Percentiles rank a stretch among this genome's conserved stretches.
Evolutionary conservation across 2,797 vertebrate genomes (phyloP).

Genomic region (Galago senegalensis): DNA sequence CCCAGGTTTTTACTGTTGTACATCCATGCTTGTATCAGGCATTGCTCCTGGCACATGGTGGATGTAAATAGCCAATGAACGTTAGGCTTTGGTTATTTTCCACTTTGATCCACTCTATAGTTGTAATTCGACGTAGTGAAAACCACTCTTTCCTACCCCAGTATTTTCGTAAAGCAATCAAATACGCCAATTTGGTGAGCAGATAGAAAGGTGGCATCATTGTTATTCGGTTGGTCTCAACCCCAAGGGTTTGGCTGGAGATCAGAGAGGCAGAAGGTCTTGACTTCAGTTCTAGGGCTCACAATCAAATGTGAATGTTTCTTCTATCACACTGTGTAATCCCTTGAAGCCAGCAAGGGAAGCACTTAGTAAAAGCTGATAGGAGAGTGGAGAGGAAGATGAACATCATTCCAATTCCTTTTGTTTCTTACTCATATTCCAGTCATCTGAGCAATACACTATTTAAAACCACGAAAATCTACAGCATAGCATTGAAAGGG

Average conservation of each 20-base stretch:
- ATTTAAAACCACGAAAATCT: conserved; percentile 24
- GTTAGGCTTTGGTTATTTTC: conserved; percentile 21
- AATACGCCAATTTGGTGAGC: not conserved
- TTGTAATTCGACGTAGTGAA: not conserved
- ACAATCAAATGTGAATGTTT: not conserved
- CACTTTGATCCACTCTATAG: not conserved
- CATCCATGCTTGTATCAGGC: not conserved
- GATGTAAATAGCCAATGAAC: not conserved
- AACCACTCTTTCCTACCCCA: not conserved
- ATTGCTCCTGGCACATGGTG: not conserved
- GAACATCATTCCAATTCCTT: conserved; percentile 11
- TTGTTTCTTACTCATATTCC: conserved; percentile 59
- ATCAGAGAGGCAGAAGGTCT: not conserved
- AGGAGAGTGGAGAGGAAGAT: not conserved
- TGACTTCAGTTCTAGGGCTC: not conserved
- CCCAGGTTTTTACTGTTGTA: not conserved
- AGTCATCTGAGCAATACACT: conserved; percentile 32
- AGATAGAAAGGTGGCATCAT: not conserved
- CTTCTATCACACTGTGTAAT: not conserved
- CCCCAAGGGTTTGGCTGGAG: not conserved
- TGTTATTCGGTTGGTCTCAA: not conserved
- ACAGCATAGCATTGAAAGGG: not conserved
- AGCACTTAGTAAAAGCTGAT: conserved; percentile 16
- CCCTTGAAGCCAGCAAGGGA: conserved; percentile 36
- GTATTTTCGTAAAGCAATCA: conserved; percentile 59